Percentiles rank a stretch among this genome's conserved stretches.
Conservation (phyloP, 2,888 invertebrate genomes). For the Creontiades dilutus region DNA sequence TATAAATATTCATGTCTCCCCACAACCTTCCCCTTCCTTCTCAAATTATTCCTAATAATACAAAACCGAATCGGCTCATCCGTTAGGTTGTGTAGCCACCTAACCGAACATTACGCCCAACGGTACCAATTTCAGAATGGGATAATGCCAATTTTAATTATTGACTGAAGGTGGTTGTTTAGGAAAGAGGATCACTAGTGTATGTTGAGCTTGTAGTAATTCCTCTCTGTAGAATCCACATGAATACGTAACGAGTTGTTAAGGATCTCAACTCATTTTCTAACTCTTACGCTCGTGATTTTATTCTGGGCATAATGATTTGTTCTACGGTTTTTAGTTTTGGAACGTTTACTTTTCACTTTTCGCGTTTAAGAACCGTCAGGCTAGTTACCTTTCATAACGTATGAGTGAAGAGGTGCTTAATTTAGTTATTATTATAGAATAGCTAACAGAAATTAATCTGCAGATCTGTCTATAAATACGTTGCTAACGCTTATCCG, state of each 20-base stretch:
- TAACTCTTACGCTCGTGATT: too few species aligned
- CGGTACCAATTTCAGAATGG: background rate
- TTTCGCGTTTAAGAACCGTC: too few species aligned
- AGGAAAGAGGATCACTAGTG: background rate
- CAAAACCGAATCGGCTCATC: conserved; percentile 31
- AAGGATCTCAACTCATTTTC: background rate
- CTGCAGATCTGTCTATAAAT: too few species aligned
- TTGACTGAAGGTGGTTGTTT: background rate
- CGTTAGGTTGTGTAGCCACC: conserved; percentile 30
- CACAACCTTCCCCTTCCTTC: background rate
- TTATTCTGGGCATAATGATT: too few species aligned
- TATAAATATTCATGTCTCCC: conserved; percentile 58
- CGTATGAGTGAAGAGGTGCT: too few species aligned
- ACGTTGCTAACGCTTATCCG: too few species aligned
- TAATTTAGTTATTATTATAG: too few species aligned
- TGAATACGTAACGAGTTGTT: background rate
- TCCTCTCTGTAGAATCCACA: background rate
- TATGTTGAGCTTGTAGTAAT: background rate
- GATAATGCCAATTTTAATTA: background rate
- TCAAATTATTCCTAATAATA: conserved; percentile 23
- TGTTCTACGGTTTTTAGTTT: too few species aligned
- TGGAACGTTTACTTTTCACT: too few species aligned
- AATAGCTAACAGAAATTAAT: too few species aligned
- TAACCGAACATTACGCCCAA: conserved; percentile 30
- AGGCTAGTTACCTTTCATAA: too few species aligned